Conservation (phyloP, 2,888 invertebrate species). For the Lithophane ornitopus region DNA sequence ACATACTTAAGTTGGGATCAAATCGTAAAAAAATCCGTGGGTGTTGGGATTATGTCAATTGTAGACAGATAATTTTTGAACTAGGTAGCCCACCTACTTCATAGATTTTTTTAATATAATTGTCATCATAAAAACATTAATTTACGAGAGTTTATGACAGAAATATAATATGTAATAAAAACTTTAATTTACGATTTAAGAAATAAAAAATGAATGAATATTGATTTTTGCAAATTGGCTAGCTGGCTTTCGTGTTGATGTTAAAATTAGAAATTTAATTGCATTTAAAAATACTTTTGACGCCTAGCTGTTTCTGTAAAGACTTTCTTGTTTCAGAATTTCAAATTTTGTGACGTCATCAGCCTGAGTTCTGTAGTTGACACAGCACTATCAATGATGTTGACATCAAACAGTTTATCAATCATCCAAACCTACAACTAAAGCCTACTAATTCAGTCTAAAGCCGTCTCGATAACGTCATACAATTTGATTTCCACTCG, state of each 20-base stretch:
- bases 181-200: conserved; percentile 51
- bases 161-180: conserved; percentile 53
- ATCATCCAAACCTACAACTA: conserved; percentile 32
- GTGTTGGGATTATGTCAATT: conserved; percentile 68
- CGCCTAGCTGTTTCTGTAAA: neutral
- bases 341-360: neutral
- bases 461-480: conserved; percentile 66
- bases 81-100: conserved; percentile 63
- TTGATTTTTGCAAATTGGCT: conserved; percentile 55
- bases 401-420: conserved; percentile 35
- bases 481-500: conserved; percentile 72
- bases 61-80: conserved; percentile 65
- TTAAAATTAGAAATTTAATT: conserved; percentile 43
- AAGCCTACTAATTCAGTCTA: conserved; percentile 52
- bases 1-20: conserved; percentile 60
- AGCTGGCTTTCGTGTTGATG: conserved; percentile 32
- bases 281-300: conserved; percentile 30
- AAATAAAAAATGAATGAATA: conserved; percentile 42
- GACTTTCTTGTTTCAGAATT: neutral
- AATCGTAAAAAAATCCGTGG: conserved; percentile 62
- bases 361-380: conserved; percentile 4
- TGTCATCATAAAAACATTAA: conserved; percentile 63
- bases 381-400: conserved; percentile 30
- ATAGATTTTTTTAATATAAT: conserved; percentile 52
- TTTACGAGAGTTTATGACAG: conserved; percentile 64